Evolutionary conservation across 2,797 vertebrate species (phyloP), one percentile per base, ranked within the genome.

Genomic region (Gymnocypris eckloni): DNA sequence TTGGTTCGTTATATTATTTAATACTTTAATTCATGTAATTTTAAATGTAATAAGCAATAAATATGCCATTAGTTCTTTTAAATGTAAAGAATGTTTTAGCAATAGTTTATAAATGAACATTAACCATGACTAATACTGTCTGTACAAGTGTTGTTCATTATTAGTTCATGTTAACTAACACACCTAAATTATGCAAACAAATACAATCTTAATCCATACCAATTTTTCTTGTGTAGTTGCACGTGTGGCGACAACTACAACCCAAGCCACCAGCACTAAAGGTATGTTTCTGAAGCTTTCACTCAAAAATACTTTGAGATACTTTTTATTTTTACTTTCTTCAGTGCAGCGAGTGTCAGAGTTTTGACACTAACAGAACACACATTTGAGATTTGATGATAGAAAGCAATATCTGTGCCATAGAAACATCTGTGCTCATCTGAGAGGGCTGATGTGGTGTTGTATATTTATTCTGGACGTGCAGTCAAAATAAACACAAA

Each of bases 211-310:
- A 59, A n/a, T 77, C 5, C 4, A 22, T 69, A 56, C 9, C 48
- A 52, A 11, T 28, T 45, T 69, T 79, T 45, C 2, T 71, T 84
- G 25, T 48, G 12, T 45, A 85, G 83, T 8, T 79, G 11, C 28
- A 8, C 12, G 15, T 41, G n/a, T 41, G 25, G 37, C 61, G 33
- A 81, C 67, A 7, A 72, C 10, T 48, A 79, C 79, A 83, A 72
- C 84, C 25, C 48, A 72, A 79, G 48, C 79, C 7, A 64, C 70
- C 33, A 66, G 41, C 22, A 82, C 69, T 10, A 64, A 85, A 52
- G 85, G 89, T 89, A 66, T 33, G 87, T 86, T 18, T 79, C 6
- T 79, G 50, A 54, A 52, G 4, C 79, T 52, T 52, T 50, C 28
- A 39, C 20, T 52, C 3, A 37, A 50, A 50, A 12, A 79, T 45